Base-by-base conservation (phyloP, 2,797 vertebrate species). In the Poeciliopsis presidionis region DNA sequence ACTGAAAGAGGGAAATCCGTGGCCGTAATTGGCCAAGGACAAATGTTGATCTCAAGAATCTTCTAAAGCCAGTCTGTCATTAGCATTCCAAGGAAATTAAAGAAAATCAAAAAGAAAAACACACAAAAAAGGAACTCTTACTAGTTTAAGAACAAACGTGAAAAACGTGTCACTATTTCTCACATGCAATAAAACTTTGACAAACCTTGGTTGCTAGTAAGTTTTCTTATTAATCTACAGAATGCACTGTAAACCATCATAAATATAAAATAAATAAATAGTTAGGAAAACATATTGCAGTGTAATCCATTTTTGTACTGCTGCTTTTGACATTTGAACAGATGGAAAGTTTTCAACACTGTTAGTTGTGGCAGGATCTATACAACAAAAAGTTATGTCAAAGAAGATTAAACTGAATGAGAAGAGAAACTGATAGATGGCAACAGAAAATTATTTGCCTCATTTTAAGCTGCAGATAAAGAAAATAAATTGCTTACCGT, bases 1-100 rank as follows among this genome's bases (percentile, higher is more conserved):
- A 83, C 63, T 76, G 86, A 88, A 94, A 90, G 79, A 78, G 69
- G 77, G 81, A 89, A 90, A 91, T 85, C 83, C 39, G 7, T 13
- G 22, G 65, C 71, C 5, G 39, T 69, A 84, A 89, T 81, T 90
- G 88, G 89, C 84, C 72, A 87, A 86, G 78, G 75, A 70, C 87
- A 88, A 75, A 74, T 45, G 28, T 80, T 77, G 84, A 84, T 76
- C 83, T 79, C 80, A 78, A 83, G 89, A 92, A 91, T 63, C 82
- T 85, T 88, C 81, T 73, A 69, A 88, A 86, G 86, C 86, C 89
- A 91, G 93, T 94, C 85, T 89, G 73, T 91, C 86, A 94, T 94
- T 94, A 92, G 91, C 82, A 92, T 93, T 90, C 89, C 74, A 72
- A 87, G 85, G 74, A 76, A 89, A 88, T 72, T 1, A 75, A 75